Percentiles rank a stretch among this genome's conserved stretches.
Conservation (phyloP, 2,113 vertebrate species). For the Tupaia tana region DNA sequence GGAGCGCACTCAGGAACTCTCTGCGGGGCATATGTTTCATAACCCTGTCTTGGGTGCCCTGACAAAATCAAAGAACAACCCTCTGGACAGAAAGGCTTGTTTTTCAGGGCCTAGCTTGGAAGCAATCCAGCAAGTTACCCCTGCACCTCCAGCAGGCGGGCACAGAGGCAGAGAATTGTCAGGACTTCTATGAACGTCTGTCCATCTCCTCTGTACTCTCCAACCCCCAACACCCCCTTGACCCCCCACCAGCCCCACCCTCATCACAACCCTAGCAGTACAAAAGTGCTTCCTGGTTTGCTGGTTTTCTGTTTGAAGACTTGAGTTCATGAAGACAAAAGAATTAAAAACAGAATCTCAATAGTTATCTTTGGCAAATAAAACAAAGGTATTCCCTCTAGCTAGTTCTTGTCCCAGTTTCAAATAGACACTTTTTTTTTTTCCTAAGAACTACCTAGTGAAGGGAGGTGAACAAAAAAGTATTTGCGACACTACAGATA, state of each 20-base stretch:
- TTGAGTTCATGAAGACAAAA: neutral
- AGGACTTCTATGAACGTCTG: too few species aligned
- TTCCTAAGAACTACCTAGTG: neutral
- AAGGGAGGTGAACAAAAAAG: neutral
- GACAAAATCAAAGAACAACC: neutral
- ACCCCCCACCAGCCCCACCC: neutral
- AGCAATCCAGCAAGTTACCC: neutral
- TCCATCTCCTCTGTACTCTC: too few species aligned
- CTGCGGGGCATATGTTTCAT: neutral
- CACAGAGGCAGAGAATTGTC: neutral
- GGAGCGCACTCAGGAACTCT: neutral
- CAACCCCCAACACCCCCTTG: too few species aligned
- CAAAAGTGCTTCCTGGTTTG: neutral
- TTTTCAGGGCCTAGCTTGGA: neutral
- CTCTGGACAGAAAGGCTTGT: neutral
- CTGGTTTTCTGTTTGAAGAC: neutral
- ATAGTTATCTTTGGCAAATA: constrained; percentile 31
- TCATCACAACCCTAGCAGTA: neutral
- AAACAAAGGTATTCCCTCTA: constrained; percentile 36
- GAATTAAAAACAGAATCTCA: neutral
- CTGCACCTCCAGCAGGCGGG: neutral
- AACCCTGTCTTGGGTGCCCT: neutral
- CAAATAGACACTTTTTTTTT: neutral
- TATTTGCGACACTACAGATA: neutral
- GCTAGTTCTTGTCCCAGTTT: constrained; percentile 30